Conservation (phyloP, 1,140 invertebrate species). For the Lepidurus arcticus region DNA sequence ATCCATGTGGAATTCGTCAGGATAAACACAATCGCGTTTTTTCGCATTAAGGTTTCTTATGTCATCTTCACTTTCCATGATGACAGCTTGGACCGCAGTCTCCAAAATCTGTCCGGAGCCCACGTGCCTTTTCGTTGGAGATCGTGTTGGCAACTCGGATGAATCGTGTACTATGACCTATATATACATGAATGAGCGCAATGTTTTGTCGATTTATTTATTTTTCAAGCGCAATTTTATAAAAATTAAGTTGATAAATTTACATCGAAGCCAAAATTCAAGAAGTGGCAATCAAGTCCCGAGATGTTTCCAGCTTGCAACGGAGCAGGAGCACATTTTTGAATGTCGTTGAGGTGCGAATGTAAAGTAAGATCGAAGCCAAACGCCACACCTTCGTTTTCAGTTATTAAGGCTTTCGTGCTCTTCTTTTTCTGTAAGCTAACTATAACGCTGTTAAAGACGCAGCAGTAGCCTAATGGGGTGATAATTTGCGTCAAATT, state of each 20-base stretch:
- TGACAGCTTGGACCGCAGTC: neutral
- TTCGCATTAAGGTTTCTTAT: neutral
- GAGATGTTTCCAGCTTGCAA: neutral
- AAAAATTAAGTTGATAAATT: neutral
- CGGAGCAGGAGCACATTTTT: neutral
- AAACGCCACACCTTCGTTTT: neutral
- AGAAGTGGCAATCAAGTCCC: neutral
- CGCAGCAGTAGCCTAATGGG: neutral
- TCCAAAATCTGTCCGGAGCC: neutral
- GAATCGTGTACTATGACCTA: neutral
- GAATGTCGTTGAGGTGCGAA: neutral
- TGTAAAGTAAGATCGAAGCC: neutral
- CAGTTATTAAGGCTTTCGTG: neutral
- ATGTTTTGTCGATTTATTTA: neutral
- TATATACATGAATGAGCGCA: neutral
- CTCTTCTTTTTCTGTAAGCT: neutral
- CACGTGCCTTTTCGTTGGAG: neutral
- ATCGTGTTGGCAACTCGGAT: neutral
- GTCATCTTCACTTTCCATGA: neutral
- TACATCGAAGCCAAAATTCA: slow-evolving; percentile 8
- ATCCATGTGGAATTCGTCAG: neutral
- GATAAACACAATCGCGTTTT: neutral
- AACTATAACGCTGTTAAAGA: neutral
- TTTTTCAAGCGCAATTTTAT: neutral
- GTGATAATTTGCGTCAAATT: neutral